These are phyloP conservation scores for Denticeps clupeoides DNA, from an alignment of 2,797 vertebrate genomes.

Conservation along the genomic window DNA sequence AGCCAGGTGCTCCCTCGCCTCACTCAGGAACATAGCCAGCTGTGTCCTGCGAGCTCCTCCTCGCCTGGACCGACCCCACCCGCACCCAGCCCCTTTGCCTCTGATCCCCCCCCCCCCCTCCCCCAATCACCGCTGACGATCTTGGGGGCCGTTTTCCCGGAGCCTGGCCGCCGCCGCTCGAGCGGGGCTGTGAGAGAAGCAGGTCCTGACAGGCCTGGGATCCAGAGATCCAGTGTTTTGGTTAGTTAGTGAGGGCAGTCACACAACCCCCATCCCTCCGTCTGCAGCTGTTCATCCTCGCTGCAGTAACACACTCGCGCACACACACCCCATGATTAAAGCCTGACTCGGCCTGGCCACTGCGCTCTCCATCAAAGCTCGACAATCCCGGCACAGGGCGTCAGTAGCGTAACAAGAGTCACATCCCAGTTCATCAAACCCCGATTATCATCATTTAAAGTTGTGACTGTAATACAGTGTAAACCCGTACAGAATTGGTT, in stretches of 20 bases:
- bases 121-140: too few relatives aligned
- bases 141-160: too few relatives aligned
- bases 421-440: background rate
- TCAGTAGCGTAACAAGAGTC: slow-evolving; percentile 6
- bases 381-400: background rate
- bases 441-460: slow-evolving; percentile 1
- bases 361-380: background rate
- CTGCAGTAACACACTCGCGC: slow-evolving; percentile 5
- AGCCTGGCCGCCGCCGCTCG: slow-evolving; percentile 1
- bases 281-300: slow-evolving; percentile 23
- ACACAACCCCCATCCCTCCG: slow-evolving; percentile 17
- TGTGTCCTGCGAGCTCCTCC: background rate
- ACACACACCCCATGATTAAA: slow-evolving; percentile 5
- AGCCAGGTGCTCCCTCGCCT: background rate
- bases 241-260: slow-evolving; percentile 29
- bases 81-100: background rate
- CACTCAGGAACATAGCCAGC: too few relatives aligned
- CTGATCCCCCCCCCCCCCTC: background rate
- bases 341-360: background rate
- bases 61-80: too few relatives aligned
- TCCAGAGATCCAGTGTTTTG: slow-evolving; percentile 28
- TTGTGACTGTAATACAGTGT: too few relatives aligned
- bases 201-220: slow-evolving; percentile 34
- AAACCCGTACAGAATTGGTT: too few relatives aligned
- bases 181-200: slow-evolving; percentile 10